phyloP scores from a whole-genome alignment of 2,888 invertebrate genomes.

The Megaustenia siamemsis region DNA sequence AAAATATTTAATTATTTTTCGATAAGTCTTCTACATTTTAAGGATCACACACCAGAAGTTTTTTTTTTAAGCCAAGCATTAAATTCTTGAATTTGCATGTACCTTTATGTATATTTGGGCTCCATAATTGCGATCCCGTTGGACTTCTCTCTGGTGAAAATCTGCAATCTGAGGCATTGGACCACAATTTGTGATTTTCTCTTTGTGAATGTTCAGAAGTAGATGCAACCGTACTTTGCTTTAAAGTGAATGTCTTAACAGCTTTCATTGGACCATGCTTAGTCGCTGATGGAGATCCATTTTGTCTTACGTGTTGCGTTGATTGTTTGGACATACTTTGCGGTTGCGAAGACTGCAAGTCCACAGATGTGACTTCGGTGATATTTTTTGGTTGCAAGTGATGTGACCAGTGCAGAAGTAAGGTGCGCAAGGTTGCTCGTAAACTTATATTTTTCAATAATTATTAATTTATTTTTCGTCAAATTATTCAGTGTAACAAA shows the following conservation, averaged over 20 bases:
- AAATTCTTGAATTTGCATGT: background rate
- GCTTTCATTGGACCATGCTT: conserved; percentile 71
- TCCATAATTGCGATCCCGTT: conserved; percentile 24
- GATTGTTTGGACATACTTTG: conserved; percentile 55
- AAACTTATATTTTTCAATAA: no score
- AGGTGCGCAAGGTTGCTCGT: background rate
- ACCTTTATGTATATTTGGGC: conserved; percentile 29
- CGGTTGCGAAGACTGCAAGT: no score
- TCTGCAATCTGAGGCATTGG: conserved; percentile 63
- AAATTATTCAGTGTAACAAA: no score
- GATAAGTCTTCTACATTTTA: no score
- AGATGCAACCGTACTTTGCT: conserved; percentile 58
- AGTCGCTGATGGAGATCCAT: conserved; percentile 65
- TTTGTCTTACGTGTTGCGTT: conserved; percentile 62
- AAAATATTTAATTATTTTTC: no score
- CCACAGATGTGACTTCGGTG: no score
- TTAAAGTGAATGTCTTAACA: conserved; percentile 67
- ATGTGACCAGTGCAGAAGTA: no score
- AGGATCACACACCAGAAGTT: no score
- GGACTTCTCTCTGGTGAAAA: conserved; percentile 38
- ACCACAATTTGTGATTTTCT: conserved; percentile 57
- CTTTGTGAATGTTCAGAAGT: conserved; percentile 59
- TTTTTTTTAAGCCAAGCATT: no score
- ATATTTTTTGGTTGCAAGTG: no score
- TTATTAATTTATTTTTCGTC: background rate